Conservation (phyloP, 92 coral and sea anemone genomes). For the Porites evermanni region DNA sequence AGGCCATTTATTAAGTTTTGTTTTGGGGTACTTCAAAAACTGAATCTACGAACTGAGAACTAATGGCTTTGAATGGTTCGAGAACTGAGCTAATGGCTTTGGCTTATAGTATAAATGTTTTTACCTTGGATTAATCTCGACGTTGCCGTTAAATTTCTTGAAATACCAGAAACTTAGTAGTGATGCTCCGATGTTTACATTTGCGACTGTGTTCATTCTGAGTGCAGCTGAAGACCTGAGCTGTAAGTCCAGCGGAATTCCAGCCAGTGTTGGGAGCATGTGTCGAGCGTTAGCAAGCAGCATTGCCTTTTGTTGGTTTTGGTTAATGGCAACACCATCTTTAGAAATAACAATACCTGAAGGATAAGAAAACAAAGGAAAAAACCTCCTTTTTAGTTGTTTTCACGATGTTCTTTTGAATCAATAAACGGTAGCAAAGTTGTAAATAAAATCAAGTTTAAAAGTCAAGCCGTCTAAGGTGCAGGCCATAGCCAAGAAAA, state of each 20-base stretch:
- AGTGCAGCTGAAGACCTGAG: constrained; percentile 48
- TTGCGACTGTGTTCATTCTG: constrained; percentile 34
- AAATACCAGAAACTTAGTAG: constrained; percentile 33
- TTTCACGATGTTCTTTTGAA: no score
- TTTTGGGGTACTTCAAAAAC: no score
- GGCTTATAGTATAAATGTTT: neutral
- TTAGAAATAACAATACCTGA: constrained; percentile 73
- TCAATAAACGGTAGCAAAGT: no score
- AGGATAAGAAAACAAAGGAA: neutral
- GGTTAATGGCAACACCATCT: constrained; percentile 58
- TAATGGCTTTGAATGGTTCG: no score
- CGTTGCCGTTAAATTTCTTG: constrained; percentile 24
- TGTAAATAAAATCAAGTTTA: no score
- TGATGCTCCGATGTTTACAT: constrained; percentile 54
- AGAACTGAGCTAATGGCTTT: no score
- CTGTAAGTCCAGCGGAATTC: constrained; percentile 77
- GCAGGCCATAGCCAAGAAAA: no score
- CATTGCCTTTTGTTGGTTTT: constrained; percentile 70
- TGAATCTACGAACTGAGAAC: no score
- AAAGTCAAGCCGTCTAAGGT: no score
- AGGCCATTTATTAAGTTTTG: no score
- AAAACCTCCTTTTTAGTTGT: no score
- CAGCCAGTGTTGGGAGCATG: constrained; percentile 82
- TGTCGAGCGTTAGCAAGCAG: constrained; percentile 67
- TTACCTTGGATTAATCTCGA: constrained; percentile 76